Evolutionary conservation across 2,113 vertebrate species (phyloP), one percentile per base, ranked within the genome.

Genomic region (Apodemus sylvaticus): DNA sequence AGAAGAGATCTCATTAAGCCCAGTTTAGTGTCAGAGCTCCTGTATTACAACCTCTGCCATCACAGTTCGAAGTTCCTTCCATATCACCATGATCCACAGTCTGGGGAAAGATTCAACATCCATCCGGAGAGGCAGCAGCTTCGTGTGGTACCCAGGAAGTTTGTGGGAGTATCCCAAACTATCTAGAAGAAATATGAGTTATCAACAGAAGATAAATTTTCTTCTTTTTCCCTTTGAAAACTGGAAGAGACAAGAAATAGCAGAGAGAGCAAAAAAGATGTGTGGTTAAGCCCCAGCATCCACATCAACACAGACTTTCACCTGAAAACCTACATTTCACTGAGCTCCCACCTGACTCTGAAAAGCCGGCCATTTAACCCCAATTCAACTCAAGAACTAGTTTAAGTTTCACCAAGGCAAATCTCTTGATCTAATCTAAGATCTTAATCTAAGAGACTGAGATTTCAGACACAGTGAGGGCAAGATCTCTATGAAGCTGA

Each of bases 381-480:
- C 79, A 79, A 79, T 24, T 70, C 55, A 79, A 81, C 36, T 91
- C 70, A 74, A 62, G 39, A 92, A 78, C 19, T 70, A 79, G 62
- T 55, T 64, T 70, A 53, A 51, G 24, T 92, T 89, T 95, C 12
- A 91, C 53, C 17, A 74, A 95, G 48, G 93, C 70, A 89, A 7
- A 66, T 71, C 22, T 93, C 91, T 91, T 53, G 68, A 93, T 91
- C n/a, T n/a, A n/a, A n/a, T n/a, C n/a, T n/a, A n/a, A n/a, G n/a
- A n/a, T n/a, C n/a, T n/a, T n/a, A n/a, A 48, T 70, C 74, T 26
- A 64, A 93, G n/a, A 70, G 11, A 9, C 66, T 60, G n/a, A 77
- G 64, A 66, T 64, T 91, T 91, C 90, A 55, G 24, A 81, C 45
- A 76, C 29, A 29, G 26, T 12, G 70, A 81, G 64, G 39, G 4